Evolutionary conservation across 2,113 vertebrate genomes (phyloP).

Genomic region (Corynorhinus townsendii): DNA sequence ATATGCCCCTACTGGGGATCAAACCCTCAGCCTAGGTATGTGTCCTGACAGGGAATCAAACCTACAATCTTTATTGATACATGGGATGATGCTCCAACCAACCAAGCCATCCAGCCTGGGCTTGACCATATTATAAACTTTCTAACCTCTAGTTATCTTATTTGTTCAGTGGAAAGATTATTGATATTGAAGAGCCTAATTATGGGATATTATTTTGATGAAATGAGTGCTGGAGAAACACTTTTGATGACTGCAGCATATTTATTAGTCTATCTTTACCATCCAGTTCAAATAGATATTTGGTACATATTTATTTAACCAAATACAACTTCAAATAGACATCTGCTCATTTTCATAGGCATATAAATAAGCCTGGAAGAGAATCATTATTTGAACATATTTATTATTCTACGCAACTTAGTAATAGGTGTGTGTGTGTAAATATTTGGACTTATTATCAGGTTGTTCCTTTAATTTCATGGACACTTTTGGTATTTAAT

Average conservation of each 20-base stretch:
- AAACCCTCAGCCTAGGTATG: no score
- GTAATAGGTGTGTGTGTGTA: not conserved
- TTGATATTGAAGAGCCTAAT: not conserved
- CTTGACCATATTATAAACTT: not conserved
- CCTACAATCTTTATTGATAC: not conserved
- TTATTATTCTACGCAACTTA: conserved; percentile 7
- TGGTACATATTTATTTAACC: conserved; percentile 49
- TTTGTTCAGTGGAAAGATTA: not conserved
- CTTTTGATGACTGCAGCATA: not conserved
- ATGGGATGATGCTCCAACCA: not conserved
- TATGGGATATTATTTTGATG: not conserved
- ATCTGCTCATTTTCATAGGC: not conserved
- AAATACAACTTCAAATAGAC: conserved; percentile 28
- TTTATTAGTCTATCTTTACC: not conserved
- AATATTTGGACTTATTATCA: conserved; percentile 26
- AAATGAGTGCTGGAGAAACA: not conserved
- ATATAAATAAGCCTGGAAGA: not conserved
- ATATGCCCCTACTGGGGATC: not conserved
- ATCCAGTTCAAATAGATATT: not conserved
- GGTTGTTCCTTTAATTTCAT: not conserved
- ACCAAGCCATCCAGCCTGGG: not conserved
- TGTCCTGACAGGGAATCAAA: not conserved
- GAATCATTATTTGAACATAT: conserved; percentile 37
- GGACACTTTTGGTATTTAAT: not conserved
- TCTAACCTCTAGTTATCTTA: not conserved